phyloP scores from a whole-genome alignment of 2,797 vertebrate species.

The Betta splendens region DNA sequence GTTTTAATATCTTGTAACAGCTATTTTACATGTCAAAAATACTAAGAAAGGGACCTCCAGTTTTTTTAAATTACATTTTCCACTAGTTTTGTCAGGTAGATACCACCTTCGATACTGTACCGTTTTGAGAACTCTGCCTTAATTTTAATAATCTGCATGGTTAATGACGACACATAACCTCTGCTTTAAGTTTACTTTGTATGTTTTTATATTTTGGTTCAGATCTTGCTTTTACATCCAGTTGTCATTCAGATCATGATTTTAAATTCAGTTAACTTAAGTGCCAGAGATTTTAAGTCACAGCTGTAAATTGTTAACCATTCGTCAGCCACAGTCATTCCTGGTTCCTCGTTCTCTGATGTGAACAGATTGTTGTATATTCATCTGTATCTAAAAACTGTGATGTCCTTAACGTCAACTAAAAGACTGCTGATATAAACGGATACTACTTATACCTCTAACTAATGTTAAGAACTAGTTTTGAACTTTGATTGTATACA shows the following conservation, averaged over 20 bases:
- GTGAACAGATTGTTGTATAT: background rate
- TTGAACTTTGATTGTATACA: constrained; percentile 3
- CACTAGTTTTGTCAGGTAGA: background rate
- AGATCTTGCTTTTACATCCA: background rate
- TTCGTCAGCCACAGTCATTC: constrained; percentile 8
- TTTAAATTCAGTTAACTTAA: constrained; percentile 4
- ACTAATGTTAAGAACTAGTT: background rate
- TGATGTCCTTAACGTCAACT: constrained; percentile 9
- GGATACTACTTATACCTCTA: background rate
- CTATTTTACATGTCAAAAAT: constrained; percentile 48
- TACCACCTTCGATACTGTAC: background rate
- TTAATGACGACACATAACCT: background rate
- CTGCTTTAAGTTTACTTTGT: background rate
- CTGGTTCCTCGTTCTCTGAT: background rate
- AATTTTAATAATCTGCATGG: constrained; percentile 1
- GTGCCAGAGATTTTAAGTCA: constrained; percentile 1
- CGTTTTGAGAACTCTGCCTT: background rate
- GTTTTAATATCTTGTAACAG: constrained; percentile 12
- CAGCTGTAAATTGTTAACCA: background rate
- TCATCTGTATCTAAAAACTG: background rate
- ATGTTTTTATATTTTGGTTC: background rate
- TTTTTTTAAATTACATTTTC: constrained; percentile 21
- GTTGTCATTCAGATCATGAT: background rate
- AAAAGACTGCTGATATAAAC: constrained; percentile 3
- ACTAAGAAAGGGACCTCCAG: constrained; percentile 6